Conservation (phyloP, 2,797 vertebrate species). For the Clamator glandarius region DNA sequence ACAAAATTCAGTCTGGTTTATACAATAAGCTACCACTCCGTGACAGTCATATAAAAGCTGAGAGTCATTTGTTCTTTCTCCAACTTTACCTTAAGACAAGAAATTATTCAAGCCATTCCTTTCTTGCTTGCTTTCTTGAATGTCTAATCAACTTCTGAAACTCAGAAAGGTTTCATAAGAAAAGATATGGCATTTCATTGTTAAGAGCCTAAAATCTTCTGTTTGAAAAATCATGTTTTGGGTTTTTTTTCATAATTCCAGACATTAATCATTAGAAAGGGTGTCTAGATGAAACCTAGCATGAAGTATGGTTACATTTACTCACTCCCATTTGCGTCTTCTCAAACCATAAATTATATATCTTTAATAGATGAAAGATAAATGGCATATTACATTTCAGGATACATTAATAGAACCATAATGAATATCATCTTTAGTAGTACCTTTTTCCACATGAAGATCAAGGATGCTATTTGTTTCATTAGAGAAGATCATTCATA, state of each 20-base stretch:
- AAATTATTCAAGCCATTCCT: fast-evolving
- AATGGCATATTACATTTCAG: background rate
- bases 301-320: background rate
- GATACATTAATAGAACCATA: background rate
- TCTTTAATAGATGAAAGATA: background rate
- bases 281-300: background rate
- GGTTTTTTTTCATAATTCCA: background rate
- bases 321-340: background rate
- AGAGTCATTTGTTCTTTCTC: background rate
- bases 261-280: background rate
- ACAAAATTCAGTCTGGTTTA: background rate
- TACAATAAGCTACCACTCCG: background rate
- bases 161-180: background rate
- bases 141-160: background rate
- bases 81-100: background rate
- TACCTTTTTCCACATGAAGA: background rate
- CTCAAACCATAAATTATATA: background rate
- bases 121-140: background rate
- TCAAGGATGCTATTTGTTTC: background rate
- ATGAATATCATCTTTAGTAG: background rate
- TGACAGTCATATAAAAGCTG: background rate
- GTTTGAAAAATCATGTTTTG: background rate
- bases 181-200: background rate
- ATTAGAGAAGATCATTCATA: background rate
- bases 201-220: background rate